phyloP scores from a whole-genome alignment of 37 sponge, comb jelly and placozoan species.

The Axinella damicornis region DNA sequence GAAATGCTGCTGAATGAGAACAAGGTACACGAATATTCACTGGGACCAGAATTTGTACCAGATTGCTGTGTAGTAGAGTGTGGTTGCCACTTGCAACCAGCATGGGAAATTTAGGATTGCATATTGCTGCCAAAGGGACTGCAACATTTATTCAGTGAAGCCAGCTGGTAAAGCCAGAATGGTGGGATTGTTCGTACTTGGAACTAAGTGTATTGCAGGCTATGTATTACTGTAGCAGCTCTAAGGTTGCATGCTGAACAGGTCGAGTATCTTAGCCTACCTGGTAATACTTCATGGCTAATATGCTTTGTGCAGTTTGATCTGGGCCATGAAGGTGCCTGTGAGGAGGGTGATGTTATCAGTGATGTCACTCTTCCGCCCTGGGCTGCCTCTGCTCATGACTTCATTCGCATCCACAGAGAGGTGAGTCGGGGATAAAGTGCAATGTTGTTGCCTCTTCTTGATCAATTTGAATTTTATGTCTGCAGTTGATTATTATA shows the following conservation, averaged over 20 bases:
- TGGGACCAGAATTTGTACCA: no score
- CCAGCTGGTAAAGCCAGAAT: no score
- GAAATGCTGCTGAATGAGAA: slow-evolving; percentile 88
- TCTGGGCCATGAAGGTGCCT: slow-evolving; percentile 52
- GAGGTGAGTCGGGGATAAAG: slow-evolving; percentile 31
- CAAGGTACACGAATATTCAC: slow-evolving; percentile 73
- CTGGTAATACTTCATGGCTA: neutral
- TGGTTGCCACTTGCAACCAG: no score
- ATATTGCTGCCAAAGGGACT: no score
- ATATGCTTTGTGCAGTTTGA: slow-evolving; percentile 56
- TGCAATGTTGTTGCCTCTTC: no score
- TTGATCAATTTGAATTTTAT: neutral
- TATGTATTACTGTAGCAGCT: slow-evolving; percentile 1
- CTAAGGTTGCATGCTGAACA: neutral
- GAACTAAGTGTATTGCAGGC: neutral
- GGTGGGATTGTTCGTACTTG: slow-evolving; percentile 2
- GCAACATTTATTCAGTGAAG: no score
- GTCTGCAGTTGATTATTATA: no score
- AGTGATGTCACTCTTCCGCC: slow-evolving; percentile 84
- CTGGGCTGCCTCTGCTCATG: slow-evolving; percentile 80
- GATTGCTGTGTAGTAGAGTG: no score
- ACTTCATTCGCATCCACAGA: slow-evolving; percentile 72
- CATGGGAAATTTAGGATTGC: no score
- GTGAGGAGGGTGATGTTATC: slow-evolving; percentile 67
- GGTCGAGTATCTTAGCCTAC: neutral